phyloP scores from a whole-genome alignment of 2,797 vertebrate species.

The Lepilemur septentrionalis region DNA sequence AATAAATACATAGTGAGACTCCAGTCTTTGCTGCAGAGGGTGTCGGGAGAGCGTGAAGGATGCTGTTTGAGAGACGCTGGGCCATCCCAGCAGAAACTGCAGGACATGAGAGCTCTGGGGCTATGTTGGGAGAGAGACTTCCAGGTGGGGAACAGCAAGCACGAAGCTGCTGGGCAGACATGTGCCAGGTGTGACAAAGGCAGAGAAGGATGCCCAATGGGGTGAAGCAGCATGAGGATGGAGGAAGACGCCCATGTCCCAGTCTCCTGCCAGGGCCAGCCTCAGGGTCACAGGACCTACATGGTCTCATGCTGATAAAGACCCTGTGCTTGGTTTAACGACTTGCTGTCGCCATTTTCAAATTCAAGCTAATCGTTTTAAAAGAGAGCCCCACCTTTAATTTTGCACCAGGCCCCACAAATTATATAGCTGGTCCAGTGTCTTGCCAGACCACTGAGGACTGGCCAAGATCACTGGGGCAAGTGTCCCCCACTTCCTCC shows the following conservation, averaged over 20 bases:
- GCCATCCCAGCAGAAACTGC: neutral
- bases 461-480: fast-evolving
- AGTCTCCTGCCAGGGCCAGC: neutral
- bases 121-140: neutral
- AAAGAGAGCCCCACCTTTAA: neutral
- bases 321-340: neutral
- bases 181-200: neutral
- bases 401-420: no score
- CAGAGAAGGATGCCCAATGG: fast-evolving
- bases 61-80: neutral
- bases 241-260: neutral
- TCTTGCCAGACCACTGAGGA: neutral
- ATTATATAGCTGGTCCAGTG: neutral
- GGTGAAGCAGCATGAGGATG: fast-evolving
- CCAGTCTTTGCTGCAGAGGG: neutral
- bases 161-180: neutral
- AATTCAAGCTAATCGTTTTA: neutral
- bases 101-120: neutral
- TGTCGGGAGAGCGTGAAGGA: neutral
- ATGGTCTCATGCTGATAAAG: neutral
- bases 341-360: neutral
- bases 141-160: neutral
- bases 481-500: neutral
- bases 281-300: neutral
- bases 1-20: neutral